Percentiles rank a stretch among this genome's conserved stretches.
These are phyloP conservation scores for Mesaphorura yosii DNA, from an alignment of 1,140 invertebrate genomes.

Conservation along the genomic window DNA sequence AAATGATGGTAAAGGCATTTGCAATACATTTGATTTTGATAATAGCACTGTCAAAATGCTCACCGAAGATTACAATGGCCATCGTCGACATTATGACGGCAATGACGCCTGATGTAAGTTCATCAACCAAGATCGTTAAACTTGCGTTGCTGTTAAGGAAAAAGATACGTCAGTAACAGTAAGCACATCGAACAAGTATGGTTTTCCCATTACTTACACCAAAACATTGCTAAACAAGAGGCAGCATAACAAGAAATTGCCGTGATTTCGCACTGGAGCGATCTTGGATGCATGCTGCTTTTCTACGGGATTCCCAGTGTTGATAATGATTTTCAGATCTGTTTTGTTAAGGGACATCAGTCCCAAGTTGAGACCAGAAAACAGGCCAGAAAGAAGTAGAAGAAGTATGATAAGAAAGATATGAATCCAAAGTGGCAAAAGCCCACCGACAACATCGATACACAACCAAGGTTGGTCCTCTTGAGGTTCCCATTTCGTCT, in stretches of 20 bases:
- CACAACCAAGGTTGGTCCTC: neutral
- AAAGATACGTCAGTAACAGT: too few relatives aligned
- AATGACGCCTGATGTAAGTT: constrained; percentile 45
- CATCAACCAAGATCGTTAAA: constrained; percentile 50
- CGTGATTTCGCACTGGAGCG: constrained; percentile 39
- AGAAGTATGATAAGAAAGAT: constrained; percentile 38
- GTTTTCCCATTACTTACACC: too few relatives aligned
- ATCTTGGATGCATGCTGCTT: constrained; percentile 40
- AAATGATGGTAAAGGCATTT: neutral
- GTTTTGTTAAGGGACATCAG: constrained; percentile 50
- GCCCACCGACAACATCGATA: constrained; percentile 8
- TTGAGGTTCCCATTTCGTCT: neutral
- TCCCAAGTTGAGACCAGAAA: constrained; percentile 49
- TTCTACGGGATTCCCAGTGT: constrained; percentile 35
- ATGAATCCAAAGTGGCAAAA: constrained; percentile 31
- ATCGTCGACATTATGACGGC: constrained; percentile 42
- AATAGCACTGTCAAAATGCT: too few relatives aligned
- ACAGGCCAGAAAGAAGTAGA: constrained; percentile 45
- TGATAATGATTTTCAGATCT: constrained; percentile 44
- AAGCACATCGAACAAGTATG: too few relatives aligned
- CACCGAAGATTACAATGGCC: constrained; percentile 51
- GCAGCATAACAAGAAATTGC: constrained; percentile 53
- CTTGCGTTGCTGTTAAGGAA: too few relatives aligned
- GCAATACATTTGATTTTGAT: too few relatives aligned
- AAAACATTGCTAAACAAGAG: constrained; percentile 51